Evolutionary conservation across 2,888 invertebrate species (phyloP).

Genomic region (Ichneumoninae sp.): DNA sequence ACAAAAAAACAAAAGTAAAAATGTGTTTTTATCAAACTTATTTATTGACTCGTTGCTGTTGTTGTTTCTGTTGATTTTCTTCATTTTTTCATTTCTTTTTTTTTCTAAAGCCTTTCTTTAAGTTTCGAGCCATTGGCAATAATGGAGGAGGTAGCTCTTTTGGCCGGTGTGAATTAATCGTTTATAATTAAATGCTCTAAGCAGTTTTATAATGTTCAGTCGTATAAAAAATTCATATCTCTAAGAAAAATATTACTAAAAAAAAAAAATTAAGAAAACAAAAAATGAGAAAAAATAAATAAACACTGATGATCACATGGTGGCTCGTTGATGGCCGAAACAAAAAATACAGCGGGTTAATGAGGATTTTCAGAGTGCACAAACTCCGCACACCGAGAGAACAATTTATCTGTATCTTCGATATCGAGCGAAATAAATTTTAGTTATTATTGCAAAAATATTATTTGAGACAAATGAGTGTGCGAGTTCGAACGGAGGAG

Average conservation of each 20-base stretch:
- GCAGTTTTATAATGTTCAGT: conserved; percentile 25
- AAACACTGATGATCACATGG: conserved; percentile 52
- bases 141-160: conserved; percentile 34
- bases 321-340: conserved; percentile 34
- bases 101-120: conserved; percentile 25
- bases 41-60: conserved; percentile 28
- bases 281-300: conserved; percentile 24
- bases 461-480: not conserved
- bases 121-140: conserved; percentile 32
- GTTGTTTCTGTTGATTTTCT: not conserved
- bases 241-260: conserved; percentile 29
- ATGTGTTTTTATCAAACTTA: conserved; percentile 34
- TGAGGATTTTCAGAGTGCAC: conserved; percentile 9
- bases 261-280: not conserved
- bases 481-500: not conserved
- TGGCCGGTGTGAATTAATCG: conserved; percentile 6
- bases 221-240: conserved; percentile 18
- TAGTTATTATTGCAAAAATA: not conserved
- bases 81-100: not conserved
- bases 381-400: not conserved
- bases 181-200: conserved; percentile 40
- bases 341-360: conserved; percentile 29
- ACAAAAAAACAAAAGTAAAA: conserved; percentile 44
- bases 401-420: not conserved
- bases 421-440: not conserved